Percentiles rank a stretch among this genome's conserved stretches.
These are phyloP conservation scores for Pedetes capensis DNA, from an alignment of 2,113 vertebrate species.

Conservation along the genomic window DNA sequence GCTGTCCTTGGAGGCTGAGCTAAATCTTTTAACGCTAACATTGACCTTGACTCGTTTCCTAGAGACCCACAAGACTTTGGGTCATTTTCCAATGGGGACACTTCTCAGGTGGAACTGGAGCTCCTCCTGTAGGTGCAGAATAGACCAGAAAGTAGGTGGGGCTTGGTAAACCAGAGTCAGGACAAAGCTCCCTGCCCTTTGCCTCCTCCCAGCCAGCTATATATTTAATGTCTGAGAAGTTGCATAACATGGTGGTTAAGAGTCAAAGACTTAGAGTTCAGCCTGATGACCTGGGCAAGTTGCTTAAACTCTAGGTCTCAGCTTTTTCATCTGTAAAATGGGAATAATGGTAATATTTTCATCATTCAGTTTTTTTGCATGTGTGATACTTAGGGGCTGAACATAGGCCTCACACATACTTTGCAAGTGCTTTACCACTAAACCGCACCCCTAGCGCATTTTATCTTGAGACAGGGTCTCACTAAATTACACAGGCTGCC, in stretches of 20 bases:
- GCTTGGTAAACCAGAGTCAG: neutral
- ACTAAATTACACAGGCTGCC: too few relatives aligned
- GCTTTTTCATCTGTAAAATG: too few relatives aligned
- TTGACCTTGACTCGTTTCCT: neutral
- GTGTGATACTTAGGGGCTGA: too few relatives aligned
- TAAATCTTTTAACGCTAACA: neutral
- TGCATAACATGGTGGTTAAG: neutral
- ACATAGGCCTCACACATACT: too few relatives aligned
- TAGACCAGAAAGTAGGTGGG: neutral
- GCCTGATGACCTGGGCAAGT: neutral
- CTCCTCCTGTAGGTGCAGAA: neutral
- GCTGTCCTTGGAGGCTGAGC: neutral
- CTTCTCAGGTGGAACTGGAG: neutral
- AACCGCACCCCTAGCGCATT: too few relatives aligned
- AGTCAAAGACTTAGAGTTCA: neutral
- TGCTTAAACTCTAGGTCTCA: neutral
- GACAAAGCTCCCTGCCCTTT: neutral
- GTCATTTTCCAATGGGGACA: neutral
- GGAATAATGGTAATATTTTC: too few relatives aligned
- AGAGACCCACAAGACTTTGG: neutral
- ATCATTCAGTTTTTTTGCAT: too few relatives aligned
- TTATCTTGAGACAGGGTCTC: too few relatives aligned
- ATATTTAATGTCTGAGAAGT: neutral
- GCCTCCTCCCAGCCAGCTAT: neutral
- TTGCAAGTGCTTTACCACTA: too few relatives aligned